These are phyloP conservation scores for Oceanites oceanicus DNA, from an alignment of 2,113 vertebrate genomes.

Conservation along the genomic window DNA sequence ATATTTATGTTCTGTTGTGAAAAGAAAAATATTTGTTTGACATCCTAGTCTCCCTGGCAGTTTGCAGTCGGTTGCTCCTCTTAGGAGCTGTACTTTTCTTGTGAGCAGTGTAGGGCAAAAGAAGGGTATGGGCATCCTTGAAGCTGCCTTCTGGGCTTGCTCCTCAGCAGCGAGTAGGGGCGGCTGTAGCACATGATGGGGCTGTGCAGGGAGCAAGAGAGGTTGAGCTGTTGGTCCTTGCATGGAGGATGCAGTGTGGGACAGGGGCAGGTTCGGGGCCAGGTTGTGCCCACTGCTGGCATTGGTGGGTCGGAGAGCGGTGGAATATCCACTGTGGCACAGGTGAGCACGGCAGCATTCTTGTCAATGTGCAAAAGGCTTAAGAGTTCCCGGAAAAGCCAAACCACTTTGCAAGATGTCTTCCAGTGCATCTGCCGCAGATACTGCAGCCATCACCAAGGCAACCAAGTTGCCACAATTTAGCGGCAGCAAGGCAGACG, in stretches of 20 bases:
- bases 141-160: background rate
- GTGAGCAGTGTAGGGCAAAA: background rate
- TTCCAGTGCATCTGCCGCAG: background rate
- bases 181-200: background rate
- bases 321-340: background rate
- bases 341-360: background rate
- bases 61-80: background rate
- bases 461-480: constrained; percentile 42
- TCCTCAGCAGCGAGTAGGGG: background rate
- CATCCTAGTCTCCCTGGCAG: constrained; percentile 2
- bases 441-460: constrained; percentile 17
- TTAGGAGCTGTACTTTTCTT: background rate
- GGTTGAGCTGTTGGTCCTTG: background rate
- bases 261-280: background rate
- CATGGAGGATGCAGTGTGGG: rapidly evolving
- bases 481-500: background rate
- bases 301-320: rapidly evolving
- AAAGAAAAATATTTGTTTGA: constrained; percentile 67
- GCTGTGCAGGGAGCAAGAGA: background rate
- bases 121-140: background rate
- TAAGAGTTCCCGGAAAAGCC: background rate
- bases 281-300: background rate
- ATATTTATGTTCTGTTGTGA: constrained; percentile 65
- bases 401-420: background rate
- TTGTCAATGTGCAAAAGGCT: background rate